Percentiles rank a stretch among this genome's conserved stretches.
These are phyloP conservation scores for Poicephalus gulielmi DNA, from an alignment of 2,113 vertebrate genomes.

Conservation along the genomic window DNA sequence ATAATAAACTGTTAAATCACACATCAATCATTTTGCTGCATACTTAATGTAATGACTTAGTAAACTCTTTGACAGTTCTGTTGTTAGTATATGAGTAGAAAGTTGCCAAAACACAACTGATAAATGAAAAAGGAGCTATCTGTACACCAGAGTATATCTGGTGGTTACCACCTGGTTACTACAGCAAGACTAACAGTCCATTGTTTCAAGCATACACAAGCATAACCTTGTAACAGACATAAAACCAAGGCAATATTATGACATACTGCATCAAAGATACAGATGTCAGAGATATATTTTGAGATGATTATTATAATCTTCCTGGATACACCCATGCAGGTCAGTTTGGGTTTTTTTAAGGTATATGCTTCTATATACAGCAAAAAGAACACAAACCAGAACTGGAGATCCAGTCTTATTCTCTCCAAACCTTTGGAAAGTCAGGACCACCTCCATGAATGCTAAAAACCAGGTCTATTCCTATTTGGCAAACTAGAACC, in stretches of 20 bases:
- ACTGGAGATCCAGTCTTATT: background rate
- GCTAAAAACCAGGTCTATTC: fast-evolving
- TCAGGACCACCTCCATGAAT: background rate
- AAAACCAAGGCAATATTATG: background rate
- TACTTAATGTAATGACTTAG: conserved; percentile 13
- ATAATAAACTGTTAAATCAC: conserved; percentile 55
- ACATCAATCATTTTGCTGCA: conserved; percentile 42
- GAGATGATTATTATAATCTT: background rate
- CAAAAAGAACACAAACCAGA: background rate
- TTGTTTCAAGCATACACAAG: background rate
- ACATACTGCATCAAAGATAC: background rate
- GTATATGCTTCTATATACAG: background rate
- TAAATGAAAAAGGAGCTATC: background rate
- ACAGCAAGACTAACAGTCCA: background rate
- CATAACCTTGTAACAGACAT: background rate
- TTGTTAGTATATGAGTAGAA: background rate
- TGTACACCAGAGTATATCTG: background rate
- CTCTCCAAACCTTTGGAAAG: background rate
- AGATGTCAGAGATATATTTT: background rate
- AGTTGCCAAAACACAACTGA: background rate
- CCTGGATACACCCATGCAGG: background rate
- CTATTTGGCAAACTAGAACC: background rate
- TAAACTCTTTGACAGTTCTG: background rate
- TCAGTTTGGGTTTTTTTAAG: background rate
- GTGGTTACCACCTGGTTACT: background rate